phyloP scores from a whole-genome alignment of 2,797 vertebrate species.

The Cetoscarus ocellatus region DNA sequence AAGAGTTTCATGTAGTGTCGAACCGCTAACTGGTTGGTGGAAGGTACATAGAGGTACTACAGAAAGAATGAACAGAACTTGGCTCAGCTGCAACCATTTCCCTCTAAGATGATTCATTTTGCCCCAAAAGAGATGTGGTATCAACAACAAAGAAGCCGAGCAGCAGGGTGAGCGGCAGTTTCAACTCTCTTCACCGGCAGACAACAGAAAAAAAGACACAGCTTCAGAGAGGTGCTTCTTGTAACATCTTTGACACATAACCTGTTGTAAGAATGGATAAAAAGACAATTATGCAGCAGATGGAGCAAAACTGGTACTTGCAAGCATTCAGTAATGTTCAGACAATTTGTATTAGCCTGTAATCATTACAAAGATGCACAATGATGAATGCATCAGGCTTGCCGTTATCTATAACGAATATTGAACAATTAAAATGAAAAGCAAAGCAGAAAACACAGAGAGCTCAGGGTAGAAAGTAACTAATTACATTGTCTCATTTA shows the following conservation, averaged over 20 bases:
- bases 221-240: neutral
- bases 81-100: slow-evolving; percentile 60
- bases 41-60: slow-evolving; percentile 84
- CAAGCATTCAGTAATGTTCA: too few relatives aligned
- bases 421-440: too few relatives aligned
- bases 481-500: too few relatives aligned
- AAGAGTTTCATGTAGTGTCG: slow-evolving; percentile 77
- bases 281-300: neutral
- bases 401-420: too few relatives aligned
- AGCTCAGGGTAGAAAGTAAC: too few relatives aligned
- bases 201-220: neutral
- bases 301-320: too few relatives aligned
- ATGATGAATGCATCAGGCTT: too few relatives aligned
- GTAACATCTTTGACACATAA: neutral
- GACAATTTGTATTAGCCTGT: too few relatives aligned
- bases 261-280: neutral
- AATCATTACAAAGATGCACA: too few relatives aligned
- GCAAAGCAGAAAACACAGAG: too few relatives aligned
- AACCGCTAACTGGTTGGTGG: slow-evolving; percentile 87
- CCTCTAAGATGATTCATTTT: neutral
- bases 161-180: neutral
- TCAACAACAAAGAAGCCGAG: neutral
- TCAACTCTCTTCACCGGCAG: neutral
- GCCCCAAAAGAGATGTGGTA: neutral
- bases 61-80: slow-evolving; percentile 89